Percentiles rank a stretch among this genome's conserved stretches.
phyloP scores from a whole-genome alignment of 2,113 vertebrate species.

The Excalfactoria chinensis region DNA sequence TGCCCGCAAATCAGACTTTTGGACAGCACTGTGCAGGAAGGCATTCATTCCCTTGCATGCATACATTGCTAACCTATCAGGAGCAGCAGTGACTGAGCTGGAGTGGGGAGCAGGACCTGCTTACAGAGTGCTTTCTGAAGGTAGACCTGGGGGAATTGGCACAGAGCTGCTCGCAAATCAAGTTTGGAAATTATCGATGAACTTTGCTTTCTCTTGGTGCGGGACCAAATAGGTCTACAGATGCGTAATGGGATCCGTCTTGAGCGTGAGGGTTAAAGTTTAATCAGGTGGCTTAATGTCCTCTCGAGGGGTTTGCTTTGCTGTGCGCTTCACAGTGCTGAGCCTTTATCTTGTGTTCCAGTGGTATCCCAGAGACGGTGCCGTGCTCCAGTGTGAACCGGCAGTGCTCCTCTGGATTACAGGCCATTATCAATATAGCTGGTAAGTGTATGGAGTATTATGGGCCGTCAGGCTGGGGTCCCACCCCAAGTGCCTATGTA shows the following conservation, averaged over 20 bases:
- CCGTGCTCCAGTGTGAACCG: slow-evolving; percentile 87
- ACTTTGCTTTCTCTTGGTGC: slow-evolving; percentile 4
- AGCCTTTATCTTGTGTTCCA: slow-evolving; percentile 53
- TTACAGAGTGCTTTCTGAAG: background rate
- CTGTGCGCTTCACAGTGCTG: background rate
- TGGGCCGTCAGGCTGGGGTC: rapidly evolving
- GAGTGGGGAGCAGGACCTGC: background rate
- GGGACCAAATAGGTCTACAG: background rate
- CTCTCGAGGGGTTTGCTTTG: background rate
- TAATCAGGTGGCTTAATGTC: background rate
- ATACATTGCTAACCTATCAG: too few species aligned
- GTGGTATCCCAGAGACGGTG: slow-evolving; percentile 90
- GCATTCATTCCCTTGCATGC: background rate
- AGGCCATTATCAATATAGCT: slow-evolving; percentile 91
- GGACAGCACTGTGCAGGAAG: background rate
- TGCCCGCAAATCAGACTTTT: background rate
- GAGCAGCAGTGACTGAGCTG: too few species aligned
- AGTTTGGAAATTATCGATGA: background rate
- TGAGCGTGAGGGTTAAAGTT: background rate
- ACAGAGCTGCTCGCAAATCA: background rate
- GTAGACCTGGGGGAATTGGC: background rate
- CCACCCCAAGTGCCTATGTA: background rate
- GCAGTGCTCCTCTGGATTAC: slow-evolving; percentile 93
- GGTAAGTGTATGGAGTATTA: slow-evolving; percentile 72
- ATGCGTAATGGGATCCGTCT: background rate